Percentiles rank a stretch among this genome's conserved stretches.
phyloP scores from a whole-genome alignment of 2,113 vertebrate species.

The Poeciliopsis turrubarensis region DNA sequence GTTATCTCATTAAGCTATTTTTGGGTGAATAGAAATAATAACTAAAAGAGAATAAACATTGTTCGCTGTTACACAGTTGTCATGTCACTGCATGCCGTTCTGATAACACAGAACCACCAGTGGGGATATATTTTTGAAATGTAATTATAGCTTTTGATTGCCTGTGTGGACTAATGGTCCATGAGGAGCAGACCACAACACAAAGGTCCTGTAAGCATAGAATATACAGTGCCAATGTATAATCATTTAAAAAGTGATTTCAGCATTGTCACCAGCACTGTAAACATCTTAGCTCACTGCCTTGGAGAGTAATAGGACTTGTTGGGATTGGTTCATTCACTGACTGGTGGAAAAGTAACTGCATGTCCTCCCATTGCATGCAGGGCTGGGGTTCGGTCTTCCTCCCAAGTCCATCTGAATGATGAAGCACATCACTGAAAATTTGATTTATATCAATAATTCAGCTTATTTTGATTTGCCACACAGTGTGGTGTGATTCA shows the following conservation, averaged over 20 bases:
- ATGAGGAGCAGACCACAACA: neutral
- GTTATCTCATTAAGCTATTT: neutral
- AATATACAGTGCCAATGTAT: neutral
- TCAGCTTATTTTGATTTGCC: no score
- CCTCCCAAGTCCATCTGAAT: no score
- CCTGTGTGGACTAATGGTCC: neutral
- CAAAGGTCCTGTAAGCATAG: neutral
- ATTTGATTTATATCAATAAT: no score
- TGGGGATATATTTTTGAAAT: neutral
- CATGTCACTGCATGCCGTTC: neutral
- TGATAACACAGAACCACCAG: neutral
- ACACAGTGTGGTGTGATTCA: no score
- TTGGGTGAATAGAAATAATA: neutral
- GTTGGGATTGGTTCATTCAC: neutral
- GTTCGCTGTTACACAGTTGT: neutral
- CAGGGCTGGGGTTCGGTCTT: no score
- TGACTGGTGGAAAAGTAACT: no score
- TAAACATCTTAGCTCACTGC: neutral
- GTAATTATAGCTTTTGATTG: neutral
- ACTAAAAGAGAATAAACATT: neutral
- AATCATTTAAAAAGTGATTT: neutral
- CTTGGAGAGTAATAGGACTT: neutral
- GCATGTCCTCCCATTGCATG: no score
- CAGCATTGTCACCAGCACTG: neutral
- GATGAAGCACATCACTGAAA: no score